Percentiles rank a stretch among this genome's conserved stretches.
These are phyloP conservation scores for Mythimna pallens DNA, from an alignment of 2,888 invertebrate species.

Conservation along the genomic window DNA sequence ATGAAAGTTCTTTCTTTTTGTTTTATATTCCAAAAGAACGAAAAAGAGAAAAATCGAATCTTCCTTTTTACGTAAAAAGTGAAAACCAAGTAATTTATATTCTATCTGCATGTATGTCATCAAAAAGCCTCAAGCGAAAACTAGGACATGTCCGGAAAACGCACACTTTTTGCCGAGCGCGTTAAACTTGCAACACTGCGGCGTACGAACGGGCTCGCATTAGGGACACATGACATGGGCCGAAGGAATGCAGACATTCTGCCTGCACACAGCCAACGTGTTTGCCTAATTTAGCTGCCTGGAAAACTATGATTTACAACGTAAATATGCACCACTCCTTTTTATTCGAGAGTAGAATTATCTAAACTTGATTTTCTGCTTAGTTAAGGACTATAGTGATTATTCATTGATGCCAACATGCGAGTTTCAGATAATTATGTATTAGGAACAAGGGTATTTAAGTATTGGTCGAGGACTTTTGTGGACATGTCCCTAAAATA, in stretches of 20 bases:
- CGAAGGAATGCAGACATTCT: conserved; percentile 63
- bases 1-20: neutral
- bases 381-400: neutral
- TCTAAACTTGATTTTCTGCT: conserved; percentile 27
- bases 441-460: neutral
- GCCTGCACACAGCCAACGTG: conserved; percentile 44
- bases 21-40: neutral
- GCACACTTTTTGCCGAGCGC: conserved; percentile 50
- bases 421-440: neutral
- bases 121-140: conserved; percentile 48
- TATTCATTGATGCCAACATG: conserved; percentile 7
- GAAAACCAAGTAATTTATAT: conserved; percentile 54
- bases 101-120: conserved; percentile 42
- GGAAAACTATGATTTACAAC: conserved; percentile 51
- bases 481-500: neutral
- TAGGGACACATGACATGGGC: conserved; percentile 50
- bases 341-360: conserved; percentile 29
- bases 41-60: neutral
- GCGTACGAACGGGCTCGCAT: conserved; percentile 51
- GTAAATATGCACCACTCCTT: conserved; percentile 49
- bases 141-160: conserved; percentile 60
- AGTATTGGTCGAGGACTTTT: neutral
- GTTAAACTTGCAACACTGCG: conserved; percentile 59
- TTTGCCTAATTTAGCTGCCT: conserved; percentile 58
- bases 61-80: conserved; percentile 49